These are phyloP conservation scores for Tigriopus japonicus DNA, from an alignment of 1,140 invertebrate species.

Conservation along the genomic window DNA sequence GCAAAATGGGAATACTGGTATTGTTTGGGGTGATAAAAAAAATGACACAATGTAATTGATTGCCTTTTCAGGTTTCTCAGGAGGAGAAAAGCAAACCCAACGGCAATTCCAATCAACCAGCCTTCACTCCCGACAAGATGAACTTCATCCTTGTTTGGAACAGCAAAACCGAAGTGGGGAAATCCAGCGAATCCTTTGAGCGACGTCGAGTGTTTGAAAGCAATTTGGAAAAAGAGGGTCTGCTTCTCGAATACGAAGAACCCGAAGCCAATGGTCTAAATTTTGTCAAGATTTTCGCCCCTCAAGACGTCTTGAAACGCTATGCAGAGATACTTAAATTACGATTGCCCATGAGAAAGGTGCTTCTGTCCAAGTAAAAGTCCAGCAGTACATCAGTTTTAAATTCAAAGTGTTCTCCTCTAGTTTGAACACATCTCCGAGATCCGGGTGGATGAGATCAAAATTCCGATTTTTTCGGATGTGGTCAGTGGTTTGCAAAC, in stretches of 20 bases:
- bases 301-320: conserved; percentile 56
- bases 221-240: conserved; percentile 3
- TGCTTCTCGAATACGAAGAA: neutral
- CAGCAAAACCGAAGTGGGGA: neutral
- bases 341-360: conserved; percentile 80
- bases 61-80: too few relatives aligned
- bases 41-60: too few relatives aligned
- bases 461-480: conserved; percentile 1
- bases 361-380: conserved; percentile 22
- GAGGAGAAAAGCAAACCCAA: too few relatives aligned
- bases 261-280: conserved; percentile 18
- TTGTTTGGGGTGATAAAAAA: too few relatives aligned
- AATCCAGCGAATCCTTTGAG: neutral
- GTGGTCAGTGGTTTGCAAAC: conserved; percentile 36
- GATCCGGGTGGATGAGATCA: neutral
- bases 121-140: too few relatives aligned
- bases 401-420: neutral
- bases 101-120: too few relatives aligned
- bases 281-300: conserved; percentile 60
- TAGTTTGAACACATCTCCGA: conserved; percentile 8
- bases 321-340: conserved; percentile 87
- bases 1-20: too few relatives aligned
- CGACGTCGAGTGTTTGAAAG: neutral
- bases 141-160: conserved; percentile 8
- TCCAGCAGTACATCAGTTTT: neutral